A percentile compares a stretch with the other conserved stretches of the same genome.
Evolutionary conservation across 2,113 vertebrate species (phyloP).

Genomic region (Phoxinus phoxinus): DNA sequence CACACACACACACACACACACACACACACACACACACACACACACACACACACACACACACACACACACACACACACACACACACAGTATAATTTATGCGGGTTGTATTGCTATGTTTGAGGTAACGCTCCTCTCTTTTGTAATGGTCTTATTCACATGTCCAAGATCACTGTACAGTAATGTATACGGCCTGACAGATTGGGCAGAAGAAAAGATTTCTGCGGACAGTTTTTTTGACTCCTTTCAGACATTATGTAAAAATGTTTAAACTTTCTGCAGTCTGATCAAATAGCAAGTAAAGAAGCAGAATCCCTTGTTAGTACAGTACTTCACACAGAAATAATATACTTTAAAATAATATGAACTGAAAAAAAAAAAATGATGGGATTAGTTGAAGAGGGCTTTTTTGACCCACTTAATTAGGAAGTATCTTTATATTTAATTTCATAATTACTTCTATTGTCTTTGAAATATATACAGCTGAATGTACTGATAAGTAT

Average conservation of each 20-base stretch:
- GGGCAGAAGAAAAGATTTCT: too few species aligned
- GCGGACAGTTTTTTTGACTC: too few species aligned
- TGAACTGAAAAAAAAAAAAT: not conserved
- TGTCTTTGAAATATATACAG: not conserved
- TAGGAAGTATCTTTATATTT: not conserved
- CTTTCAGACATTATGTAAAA: not conserved
- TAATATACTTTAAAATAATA: not conserved
- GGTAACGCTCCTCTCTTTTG: conserved; percentile 29
- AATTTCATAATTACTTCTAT: not conserved
- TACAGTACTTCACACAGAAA: not conserved
- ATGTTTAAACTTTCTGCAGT: not conserved
- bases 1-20: conserved; percentile 36
- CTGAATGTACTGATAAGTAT: not conserved
- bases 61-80: not conserved
- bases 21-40: not conserved
- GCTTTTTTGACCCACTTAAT: not conserved
- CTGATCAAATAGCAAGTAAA: not conserved
- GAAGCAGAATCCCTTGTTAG: not conserved
- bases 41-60: conserved; percentile 3
- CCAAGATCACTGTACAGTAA: not conserved
- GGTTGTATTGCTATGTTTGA: conserved; percentile 17
- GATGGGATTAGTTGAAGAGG: not conserved
- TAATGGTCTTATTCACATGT: not conserved
- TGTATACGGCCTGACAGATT: not conserved
- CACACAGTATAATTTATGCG: conserved; percentile 3